Conservation (phyloP, 2,888 invertebrate genomes). For the Hydroisotoma schaefferi region DNA sequence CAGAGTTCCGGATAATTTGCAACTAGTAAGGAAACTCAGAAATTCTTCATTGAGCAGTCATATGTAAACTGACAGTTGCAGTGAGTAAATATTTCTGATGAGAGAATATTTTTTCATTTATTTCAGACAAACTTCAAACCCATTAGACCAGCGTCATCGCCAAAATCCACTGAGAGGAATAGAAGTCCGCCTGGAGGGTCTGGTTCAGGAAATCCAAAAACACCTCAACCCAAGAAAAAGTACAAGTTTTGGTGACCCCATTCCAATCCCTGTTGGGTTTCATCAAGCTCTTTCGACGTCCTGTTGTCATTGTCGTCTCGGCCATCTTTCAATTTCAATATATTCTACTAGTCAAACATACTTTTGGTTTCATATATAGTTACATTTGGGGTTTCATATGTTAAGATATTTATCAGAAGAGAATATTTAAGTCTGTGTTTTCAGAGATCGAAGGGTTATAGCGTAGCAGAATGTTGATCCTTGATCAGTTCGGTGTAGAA, state of each 20-base stretch:
- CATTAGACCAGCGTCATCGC: slow-evolving; percentile 25
- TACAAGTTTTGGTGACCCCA: slow-evolving; percentile 47
- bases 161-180: slow-evolving; percentile 28
- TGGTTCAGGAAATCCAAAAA: slow-evolving; percentile 12
- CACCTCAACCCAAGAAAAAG: slow-evolving; percentile 46
- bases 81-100: neutral
- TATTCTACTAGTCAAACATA: neutral
- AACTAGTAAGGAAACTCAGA: slow-evolving; percentile 47
- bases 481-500: no score
- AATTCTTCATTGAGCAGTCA: no score
- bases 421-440: no score
- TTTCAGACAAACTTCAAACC: slow-evolving; percentile 37
- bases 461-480: no score
- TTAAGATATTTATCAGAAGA: no score
- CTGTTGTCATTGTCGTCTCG: no score
- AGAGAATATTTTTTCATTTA: no score
- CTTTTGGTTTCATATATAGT: no score
- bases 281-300: neutral
- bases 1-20: slow-evolving; percentile 47
- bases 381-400: no score
- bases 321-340: neutral
- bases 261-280: neutral
- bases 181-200: slow-evolving; percentile 41
- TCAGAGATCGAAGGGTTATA: no score
- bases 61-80: neutral